These are phyloP conservation scores for Cyprinus carpio DNA, from an alignment of 2,113 vertebrate species.

Conservation along the genomic window DNA sequence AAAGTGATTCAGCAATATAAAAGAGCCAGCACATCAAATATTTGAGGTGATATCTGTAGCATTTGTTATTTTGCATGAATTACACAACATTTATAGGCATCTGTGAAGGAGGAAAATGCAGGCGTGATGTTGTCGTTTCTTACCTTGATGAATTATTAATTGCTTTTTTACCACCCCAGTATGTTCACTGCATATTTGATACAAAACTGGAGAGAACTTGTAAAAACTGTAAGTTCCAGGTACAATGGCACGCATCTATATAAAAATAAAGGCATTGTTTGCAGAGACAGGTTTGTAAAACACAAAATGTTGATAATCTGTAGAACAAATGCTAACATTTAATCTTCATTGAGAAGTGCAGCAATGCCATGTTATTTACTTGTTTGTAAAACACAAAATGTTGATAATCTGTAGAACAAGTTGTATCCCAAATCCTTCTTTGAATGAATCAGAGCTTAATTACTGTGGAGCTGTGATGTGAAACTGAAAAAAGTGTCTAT, in stretches of 20 bases:
- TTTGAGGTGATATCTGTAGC: background rate
- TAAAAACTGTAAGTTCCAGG: background rate
- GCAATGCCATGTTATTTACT: background rate
- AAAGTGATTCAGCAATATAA: slow-evolving; percentile 1
- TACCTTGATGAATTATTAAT: slow-evolving; percentile 46
- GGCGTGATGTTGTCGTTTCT: slow-evolving; percentile 10
- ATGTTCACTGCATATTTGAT: slow-evolving; percentile 17
- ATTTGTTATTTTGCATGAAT: background rate
- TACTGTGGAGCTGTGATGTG: background rate
- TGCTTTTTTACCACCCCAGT: slow-evolving; percentile 25
- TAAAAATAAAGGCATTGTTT: background rate
- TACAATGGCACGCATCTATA: background rate
- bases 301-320: background rate
- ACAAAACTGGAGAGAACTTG: background rate
- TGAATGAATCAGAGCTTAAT: background rate
- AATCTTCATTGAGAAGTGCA: background rate
- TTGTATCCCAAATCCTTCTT: background rate
- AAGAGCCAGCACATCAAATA: background rate
- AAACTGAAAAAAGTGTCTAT: background rate
- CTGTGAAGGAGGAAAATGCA: background rate
- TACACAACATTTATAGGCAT: background rate
- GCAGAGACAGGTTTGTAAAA: background rate
- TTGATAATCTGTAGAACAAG: too few species aligned
- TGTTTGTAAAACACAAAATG: too few species aligned
- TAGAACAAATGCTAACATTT: background rate